These are phyloP conservation scores for Limnodromus scolopaceus DNA, from an alignment of 2,797 vertebrate genomes.

Conservation along the genomic window DNA sequence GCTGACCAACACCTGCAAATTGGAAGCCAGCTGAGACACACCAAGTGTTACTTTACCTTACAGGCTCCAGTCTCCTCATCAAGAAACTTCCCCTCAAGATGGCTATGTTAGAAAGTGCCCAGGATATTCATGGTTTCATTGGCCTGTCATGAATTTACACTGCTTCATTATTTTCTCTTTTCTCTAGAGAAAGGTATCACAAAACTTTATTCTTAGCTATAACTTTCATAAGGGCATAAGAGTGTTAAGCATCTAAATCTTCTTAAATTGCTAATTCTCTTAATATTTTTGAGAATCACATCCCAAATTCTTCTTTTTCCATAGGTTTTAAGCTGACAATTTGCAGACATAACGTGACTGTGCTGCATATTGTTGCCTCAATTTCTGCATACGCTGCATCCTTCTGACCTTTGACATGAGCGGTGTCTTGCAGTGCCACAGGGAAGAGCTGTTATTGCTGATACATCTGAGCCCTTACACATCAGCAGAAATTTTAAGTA, in stretches of 20 bases:
- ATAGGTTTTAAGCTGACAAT: neutral
- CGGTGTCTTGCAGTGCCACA: fast-evolving
- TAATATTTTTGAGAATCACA: neutral
- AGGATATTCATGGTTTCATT: neutral
- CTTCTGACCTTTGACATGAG: neutral
- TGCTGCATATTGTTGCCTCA: fast-evolving
- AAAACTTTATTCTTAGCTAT: neutral
- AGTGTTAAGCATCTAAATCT: neutral
- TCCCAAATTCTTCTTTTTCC: neutral
- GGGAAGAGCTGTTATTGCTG: neutral
- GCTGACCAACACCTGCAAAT: neutral
- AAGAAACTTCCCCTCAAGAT: neutral
- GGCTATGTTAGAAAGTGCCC: neutral
- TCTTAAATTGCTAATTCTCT: neutral
- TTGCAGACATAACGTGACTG: neutral
- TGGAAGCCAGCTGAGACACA: neutral
- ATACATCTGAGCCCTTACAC: neutral
- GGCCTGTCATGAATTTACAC: neutral
- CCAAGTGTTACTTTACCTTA: neutral
- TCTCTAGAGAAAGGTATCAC: neutral
- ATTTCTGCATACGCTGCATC: neutral
- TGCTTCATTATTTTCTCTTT: neutral
- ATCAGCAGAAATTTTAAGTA: neutral
- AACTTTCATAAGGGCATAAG: neutral
- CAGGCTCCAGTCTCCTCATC: neutral